Percentiles rank a stretch among this genome's conserved stretches.
phyloP scores from a whole-genome alignment of 1,140 invertebrate genomes.

The Conus ventricosus region DNA sequence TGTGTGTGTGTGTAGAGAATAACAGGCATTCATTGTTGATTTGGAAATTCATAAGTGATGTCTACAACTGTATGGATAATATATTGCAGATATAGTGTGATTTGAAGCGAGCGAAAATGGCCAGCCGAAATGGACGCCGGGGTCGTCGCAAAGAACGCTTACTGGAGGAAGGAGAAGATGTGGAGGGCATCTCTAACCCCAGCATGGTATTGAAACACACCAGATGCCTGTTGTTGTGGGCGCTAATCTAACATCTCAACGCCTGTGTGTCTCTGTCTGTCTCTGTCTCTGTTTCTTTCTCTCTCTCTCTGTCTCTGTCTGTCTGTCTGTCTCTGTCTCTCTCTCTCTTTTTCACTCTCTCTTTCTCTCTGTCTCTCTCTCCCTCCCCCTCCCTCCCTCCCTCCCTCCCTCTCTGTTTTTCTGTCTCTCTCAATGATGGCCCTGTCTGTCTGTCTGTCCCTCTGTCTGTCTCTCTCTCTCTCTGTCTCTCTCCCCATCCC shows the following conservation, averaged over 20 bases:
- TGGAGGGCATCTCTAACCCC: constrained; percentile 44
- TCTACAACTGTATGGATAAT: not conserved
- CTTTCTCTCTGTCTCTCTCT: no score
- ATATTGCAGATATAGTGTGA: not conserved
- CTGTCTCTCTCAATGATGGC: no score
- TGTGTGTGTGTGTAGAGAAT: not conserved
- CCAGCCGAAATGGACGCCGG: not conserved
- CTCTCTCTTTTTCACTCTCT: no score
- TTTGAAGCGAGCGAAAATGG: constrained; percentile 3
- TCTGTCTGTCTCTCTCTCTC: no score
- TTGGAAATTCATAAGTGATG: not conserved
- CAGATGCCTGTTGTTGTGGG: no score
- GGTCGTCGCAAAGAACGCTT: constrained; percentile 29
- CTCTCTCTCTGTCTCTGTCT: no score
- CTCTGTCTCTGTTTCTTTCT: no score
- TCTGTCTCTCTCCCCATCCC: no score
- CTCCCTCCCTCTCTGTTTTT: no score
- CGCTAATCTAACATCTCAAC: not conserved
- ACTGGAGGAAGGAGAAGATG: constrained; percentile 37
- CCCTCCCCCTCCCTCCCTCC: no score
- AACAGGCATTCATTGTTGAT: not conserved
- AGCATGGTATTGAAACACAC: constrained; percentile 29
- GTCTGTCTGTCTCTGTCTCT: no score
- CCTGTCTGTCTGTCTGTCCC: no score
- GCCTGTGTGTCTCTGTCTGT: not conserved